Base-by-base conservation (phyloP, 2,797 vertebrate species). In the Peromyscus nudipes region DNA sequence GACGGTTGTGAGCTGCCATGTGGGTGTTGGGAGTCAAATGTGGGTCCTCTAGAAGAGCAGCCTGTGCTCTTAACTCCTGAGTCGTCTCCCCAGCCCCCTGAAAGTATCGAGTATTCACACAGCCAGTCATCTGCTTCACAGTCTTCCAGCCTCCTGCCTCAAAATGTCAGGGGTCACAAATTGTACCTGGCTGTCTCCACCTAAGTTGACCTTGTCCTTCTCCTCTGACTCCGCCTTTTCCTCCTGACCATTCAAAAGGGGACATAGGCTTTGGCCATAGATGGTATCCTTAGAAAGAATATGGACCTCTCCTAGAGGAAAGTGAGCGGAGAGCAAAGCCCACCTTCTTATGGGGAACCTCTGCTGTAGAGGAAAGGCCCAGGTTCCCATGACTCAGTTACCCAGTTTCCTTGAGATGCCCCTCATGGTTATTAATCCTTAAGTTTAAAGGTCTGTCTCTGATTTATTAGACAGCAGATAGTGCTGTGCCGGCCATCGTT, bases 81-180 rank as follows among this genome's bases (percentile, higher is more conserved):
- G 57, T 29, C 62, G 46, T 65, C 62, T 65, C 60, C 64, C 60
- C 17, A 23, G 60, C 1, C 17, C n/a, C 40, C 62, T 34, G 21
- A 67, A 67, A 85, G 40, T 21, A 34, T 43, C 62, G 49, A 16
- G 8, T 85, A 65, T 4, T 85, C 34, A 71, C 16, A 19, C 0
- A 84, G 34, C 52, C 62, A 71, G 75, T 34, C n/a, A 55, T 84
- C 57, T 23, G 81, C 31, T 31, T 31, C 52, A 43, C 60, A 57
- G 11, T 62, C 75, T 76, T 84, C 49, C 55, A 43, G 29, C 52
- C 79, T 67, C 27, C 40, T 52, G n/a, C 64, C 84, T 95, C 79
- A 92, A 94, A 92, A 75, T 46, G 57, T 76, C 34, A 64, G 29
- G 93, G 19, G 84, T 89, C 85, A 69, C 89, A 64, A 75, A 92